Percentiles rank a stretch among this genome's conserved stretches.
Evolutionary conservation across 2,888 invertebrate species (phyloP).

Genomic region (Zaprionus bogoriensis): DNA sequence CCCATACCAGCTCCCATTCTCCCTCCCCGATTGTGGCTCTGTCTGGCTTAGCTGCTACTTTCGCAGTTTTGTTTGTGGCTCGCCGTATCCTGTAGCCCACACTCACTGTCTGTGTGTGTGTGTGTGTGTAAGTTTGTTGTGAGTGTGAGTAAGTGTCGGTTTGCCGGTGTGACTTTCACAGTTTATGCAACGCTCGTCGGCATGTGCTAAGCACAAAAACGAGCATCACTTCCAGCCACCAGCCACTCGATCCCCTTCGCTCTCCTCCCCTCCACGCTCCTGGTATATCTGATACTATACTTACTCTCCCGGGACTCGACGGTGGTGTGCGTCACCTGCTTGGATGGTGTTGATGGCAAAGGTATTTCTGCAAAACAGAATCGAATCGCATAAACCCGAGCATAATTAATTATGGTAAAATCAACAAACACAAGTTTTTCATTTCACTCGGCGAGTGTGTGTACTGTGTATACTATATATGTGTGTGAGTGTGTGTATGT

Average conservation of each 20-base stretch:
- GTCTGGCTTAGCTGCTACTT: slow-evolving; percentile 75
- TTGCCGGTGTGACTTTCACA: slow-evolving; percentile 73
- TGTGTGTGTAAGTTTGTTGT: slow-evolving; percentile 1
- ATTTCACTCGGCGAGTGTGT: slow-evolving; percentile 35
- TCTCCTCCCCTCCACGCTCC: not conserved
- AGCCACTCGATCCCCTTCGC: not conserved
- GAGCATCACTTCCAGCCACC: slow-evolving; percentile 13
- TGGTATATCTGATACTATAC: slow-evolving; percentile 65
- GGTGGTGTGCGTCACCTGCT: slow-evolving; percentile 85
- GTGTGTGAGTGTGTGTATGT: slow-evolving; percentile 6
- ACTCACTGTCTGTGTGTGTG: not conserved
- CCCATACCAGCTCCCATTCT: not conserved
- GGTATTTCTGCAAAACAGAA: slow-evolving; percentile 89
- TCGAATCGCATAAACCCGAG: slow-evolving; percentile 59
- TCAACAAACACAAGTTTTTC: slow-evolving; percentile 54
- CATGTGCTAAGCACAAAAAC: slow-evolving; percentile 67
- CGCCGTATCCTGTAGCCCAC: slow-evolving; percentile 65
- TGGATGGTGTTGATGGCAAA: slow-evolving; percentile 92
- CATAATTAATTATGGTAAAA: slow-evolving; percentile 72
- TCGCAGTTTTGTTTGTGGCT: slow-evolving; percentile 74
- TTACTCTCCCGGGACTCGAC: slow-evolving; percentile 83
- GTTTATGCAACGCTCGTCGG: slow-evolving; percentile 60
- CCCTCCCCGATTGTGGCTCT: slow-evolving; percentile 51
- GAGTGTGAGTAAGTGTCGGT: slow-evolving; percentile 42
- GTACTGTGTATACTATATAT: not conserved